Evolutionary conservation across 2,888 invertebrate genomes (phyloP), one percentile per base, ranked within the genome.

Genomic region (Hirtodrosophila duncani): DNA sequence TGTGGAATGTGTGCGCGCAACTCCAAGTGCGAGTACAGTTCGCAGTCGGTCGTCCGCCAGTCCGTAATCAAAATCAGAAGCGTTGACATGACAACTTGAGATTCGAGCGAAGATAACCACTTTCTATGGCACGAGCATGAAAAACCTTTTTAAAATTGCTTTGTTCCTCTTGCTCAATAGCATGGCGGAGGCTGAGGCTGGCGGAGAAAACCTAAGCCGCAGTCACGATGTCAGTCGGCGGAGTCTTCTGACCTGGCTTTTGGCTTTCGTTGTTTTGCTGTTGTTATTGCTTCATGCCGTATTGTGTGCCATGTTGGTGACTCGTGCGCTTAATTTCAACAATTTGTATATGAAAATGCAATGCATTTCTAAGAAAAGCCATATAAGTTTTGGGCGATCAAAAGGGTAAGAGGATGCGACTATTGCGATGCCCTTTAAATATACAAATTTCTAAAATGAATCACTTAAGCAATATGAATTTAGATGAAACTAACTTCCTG

Each of bases 11-110:
- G 63, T 52, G 51, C 60, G 39, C n/a, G n/a, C n/a, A n/a, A n/a
- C n/a, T n/a, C n/a, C n/a, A n/a, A n/a, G n/a, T n/a, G n/a, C n/a
- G n/a, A n/a, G n/a, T n/a, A n/a, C n/a, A n/a, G n/a, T n/a, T n/a
- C n/a, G n/a, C n/a, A n/a, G n/a, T n/a, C n/a, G 24, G 27, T 31
- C 30, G 14, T 23, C 17, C 14, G 27, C 21, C 2, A 39, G 27
- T 29, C 55, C 46, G 57, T 55, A 53, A 65, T 56, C 43, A 67
- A 81, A 77, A 78, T 78, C 78, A 83, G 81, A 83, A 83, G 84
- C 84, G 83, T 83, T 83, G 83, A 83, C 83, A 83, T 82, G 83
- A 81, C 84, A 83, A 84, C 82, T 80, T 66, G 67, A 78, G 81
- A 84, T 83, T 66, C 67, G 63, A 69, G 72, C 39, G 34, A 38